Evolutionary conservation across 92 coral and sea anemone species (phyloP).

Genomic region (Palythoa heliodiscus): DNA sequence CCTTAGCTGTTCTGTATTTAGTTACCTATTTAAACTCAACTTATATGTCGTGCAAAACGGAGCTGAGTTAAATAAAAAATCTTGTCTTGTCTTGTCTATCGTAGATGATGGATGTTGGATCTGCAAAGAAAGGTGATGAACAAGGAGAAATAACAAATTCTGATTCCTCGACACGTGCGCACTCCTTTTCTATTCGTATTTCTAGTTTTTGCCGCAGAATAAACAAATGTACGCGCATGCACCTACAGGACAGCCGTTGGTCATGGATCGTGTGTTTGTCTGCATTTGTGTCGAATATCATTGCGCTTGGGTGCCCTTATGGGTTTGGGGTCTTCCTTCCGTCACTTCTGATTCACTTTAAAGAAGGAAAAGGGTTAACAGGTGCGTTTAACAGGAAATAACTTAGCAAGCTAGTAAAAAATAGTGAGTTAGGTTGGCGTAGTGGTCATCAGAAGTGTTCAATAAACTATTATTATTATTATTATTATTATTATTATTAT

Average conservation of each 20-base stretch:
- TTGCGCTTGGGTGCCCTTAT: constrained; percentile 23
- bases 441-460: too few relatives aligned
- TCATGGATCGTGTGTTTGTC: constrained; percentile 31
- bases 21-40: too few relatives aligned
- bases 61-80: too few relatives aligned
- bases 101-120: neutral
- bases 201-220: neutral
- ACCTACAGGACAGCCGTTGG: constrained; percentile 37
- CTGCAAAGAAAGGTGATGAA: neutral
- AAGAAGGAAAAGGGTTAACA: constrained; percentile 32
- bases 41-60: too few relatives aligned
- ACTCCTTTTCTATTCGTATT: neutral
- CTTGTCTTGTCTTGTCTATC: too few relatives aligned
- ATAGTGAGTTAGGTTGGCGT: too few relatives aligned
- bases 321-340: constrained; percentile 34
- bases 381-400: neutral
- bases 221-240: constrained; percentile 7
- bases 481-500: too few relatives aligned
- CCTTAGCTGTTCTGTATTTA: too few relatives aligned
- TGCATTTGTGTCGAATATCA: constrained; percentile 4
- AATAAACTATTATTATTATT: too few relatives aligned
- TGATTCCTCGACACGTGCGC: neutral
- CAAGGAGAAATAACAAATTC: neutral
- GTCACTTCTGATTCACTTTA: constrained; percentile 11
- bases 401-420: neutral